phyloP scores from a whole-genome alignment of 2,888 invertebrate species.

The Zaprionus lineosus region DNA sequence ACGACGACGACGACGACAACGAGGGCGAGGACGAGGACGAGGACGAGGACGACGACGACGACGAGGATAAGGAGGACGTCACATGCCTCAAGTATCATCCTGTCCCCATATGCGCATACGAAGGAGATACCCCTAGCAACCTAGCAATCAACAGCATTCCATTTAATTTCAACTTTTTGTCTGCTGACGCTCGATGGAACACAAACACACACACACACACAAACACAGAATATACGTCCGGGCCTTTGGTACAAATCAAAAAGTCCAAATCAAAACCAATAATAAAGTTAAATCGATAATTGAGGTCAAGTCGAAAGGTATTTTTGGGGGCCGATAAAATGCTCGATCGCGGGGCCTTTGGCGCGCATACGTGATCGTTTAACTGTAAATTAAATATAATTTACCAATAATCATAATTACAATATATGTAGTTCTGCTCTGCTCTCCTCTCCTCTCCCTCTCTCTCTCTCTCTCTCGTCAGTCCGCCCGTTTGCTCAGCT shows the following conservation, averaged over 20 bases:
- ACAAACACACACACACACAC: too few relatives aligned
- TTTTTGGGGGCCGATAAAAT: slow-evolving; percentile 34
- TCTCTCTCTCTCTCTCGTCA: slow-evolving; percentile 12
- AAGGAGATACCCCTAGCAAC: slow-evolving; percentile 8
- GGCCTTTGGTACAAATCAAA: slow-evolving; percentile 50
- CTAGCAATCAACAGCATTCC: slow-evolving; percentile 78
- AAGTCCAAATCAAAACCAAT: slow-evolving; percentile 81
- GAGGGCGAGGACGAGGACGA: background rate
- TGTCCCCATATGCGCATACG: slow-evolving; percentile 1
- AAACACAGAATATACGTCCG: slow-evolving; percentile 15
- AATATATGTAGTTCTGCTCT: slow-evolving; percentile 63
- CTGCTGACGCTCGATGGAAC: too few relatives aligned
- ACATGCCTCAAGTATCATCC: slow-evolving; percentile 26
- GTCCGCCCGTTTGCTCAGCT: too few relatives aligned
- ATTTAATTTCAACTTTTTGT: slow-evolving; percentile 68
- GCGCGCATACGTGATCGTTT: slow-evolving; percentile 79
- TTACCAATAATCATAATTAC: slow-evolving; percentile 81
- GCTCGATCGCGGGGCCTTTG: slow-evolving; percentile 39
- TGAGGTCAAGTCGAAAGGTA: slow-evolving; percentile 76
- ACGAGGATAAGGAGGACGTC: slow-evolving; percentile 4
- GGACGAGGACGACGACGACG: slow-evolving; percentile 2
- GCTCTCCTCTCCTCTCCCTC: background rate
- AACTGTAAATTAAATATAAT: slow-evolving; percentile 82
- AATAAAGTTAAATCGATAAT: slow-evolving; percentile 83
- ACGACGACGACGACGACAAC: slow-evolving; percentile 16